Conservation (phyloP, 2,888 invertebrate genomes). For the Sesia bembeciformis region DNA sequence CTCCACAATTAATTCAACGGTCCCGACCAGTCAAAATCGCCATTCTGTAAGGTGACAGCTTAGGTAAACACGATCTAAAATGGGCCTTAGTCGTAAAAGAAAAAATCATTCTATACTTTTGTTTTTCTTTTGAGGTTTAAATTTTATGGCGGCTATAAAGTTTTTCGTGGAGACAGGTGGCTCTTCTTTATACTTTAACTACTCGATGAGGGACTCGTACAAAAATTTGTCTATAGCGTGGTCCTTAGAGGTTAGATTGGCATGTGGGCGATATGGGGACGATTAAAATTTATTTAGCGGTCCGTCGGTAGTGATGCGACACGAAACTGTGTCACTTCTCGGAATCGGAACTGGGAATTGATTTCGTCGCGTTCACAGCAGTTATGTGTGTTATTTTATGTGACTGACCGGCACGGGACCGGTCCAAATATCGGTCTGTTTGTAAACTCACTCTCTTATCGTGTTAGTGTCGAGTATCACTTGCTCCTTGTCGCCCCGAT, state of each 20-base stretch:
- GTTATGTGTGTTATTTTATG: constrained; percentile 67
- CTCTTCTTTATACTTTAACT: constrained; percentile 69
- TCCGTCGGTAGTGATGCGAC: constrained; percentile 72
- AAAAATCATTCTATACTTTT: constrained; percentile 51
- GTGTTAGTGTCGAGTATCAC: constrained; percentile 41
- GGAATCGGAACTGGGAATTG: constrained; percentile 71
- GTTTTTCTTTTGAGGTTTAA: constrained; percentile 69
- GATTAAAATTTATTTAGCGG: constrained; percentile 70
- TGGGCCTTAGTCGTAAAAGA: constrained; percentile 55
- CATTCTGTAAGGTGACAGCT: constrained; percentile 71
- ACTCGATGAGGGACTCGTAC: constrained; percentile 31
- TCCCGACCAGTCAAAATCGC: constrained; percentile 67
- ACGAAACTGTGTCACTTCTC: constrained; percentile 72
- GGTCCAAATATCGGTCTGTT: constrained; percentile 33
- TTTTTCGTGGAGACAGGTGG: constrained; percentile 74
- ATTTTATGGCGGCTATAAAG: constrained; percentile 72
- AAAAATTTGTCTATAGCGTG: constrained; percentile 41
- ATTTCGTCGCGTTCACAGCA: constrained; percentile 68
- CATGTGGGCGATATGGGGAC: constrained; percentile 31
- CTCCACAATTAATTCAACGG: constrained; percentile 65
- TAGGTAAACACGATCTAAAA: constrained; percentile 72
- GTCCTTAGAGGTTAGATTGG: constrained; percentile 57
- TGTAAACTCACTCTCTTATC: constrained; percentile 53
- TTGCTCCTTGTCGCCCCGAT: constrained; percentile 61
- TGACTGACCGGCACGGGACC: constrained; percentile 19